Conservation (phyloP, 2,113 vertebrate genomes). For the Orthochromis indermauri region DNA sequence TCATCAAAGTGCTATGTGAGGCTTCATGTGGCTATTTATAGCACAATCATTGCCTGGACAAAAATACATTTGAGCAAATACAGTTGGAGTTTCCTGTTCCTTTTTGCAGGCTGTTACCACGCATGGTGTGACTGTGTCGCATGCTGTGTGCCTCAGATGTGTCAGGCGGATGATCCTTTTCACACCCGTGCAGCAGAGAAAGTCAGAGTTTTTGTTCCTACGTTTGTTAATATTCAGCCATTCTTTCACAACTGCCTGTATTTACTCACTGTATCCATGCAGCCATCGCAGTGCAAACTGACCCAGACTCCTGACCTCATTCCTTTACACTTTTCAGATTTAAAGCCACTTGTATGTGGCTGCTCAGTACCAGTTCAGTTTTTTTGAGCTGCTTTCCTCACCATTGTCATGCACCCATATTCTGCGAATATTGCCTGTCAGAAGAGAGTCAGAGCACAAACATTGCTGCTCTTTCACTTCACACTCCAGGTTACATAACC, state of each 20-base stretch:
- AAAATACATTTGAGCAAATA: conserved; percentile 42
- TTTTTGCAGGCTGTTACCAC: not conserved
- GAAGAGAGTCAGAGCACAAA: not conserved
- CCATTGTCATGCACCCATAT: not conserved
- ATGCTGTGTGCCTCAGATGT: not conserved
- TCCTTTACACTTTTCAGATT: not conserved
- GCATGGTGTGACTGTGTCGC: not conserved
- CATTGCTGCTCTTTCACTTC: not conserved
- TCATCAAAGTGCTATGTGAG: conserved; percentile 23
- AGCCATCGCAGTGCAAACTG: not conserved
- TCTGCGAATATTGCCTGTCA: not conserved
- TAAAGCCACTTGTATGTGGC: not conserved
- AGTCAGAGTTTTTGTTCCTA: not conserved
- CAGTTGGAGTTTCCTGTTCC: conserved; percentile 50
- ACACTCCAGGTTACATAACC: conserved; percentile 49
- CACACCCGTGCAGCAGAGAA: not conserved
- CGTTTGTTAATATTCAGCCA: not conserved
- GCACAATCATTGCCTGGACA: conserved; percentile 19
- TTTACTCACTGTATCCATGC: not conserved
- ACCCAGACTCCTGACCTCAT: not conserved
- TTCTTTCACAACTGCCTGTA: not conserved
- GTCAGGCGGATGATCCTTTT: not conserved
- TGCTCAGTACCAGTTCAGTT: not conserved
- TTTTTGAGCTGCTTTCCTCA: not conserved
- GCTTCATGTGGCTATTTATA: conserved; percentile 30